Evolutionary conservation across 2,797 vertebrate genomes (phyloP), one percentile per base, ranked within the genome.

Genomic region (Agapornis canus): DNA sequence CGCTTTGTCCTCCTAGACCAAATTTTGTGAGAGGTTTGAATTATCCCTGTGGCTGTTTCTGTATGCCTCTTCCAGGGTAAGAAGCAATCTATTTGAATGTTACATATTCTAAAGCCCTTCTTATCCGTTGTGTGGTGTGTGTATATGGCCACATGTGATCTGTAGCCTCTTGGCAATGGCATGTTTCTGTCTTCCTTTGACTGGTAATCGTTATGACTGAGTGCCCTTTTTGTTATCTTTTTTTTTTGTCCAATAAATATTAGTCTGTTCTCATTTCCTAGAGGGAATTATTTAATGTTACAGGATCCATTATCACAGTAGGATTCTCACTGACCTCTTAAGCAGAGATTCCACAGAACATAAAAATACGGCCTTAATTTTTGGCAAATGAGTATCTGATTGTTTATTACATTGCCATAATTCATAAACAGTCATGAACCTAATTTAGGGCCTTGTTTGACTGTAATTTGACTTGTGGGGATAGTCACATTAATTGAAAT

Each of bases 21-120:
- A 97, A 98, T 77, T 99, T 98, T 0, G 99, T 99, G 80, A 97
- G 99, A 94, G 99, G 99, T 42, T 98, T 98, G 72, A 99, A 99
- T 97, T 98, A 99, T 77, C 97, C 99, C 1, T 99, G 99, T 82
- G 99, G 99, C 40, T 99, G 99, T 94, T 98, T 99, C 92, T 99
- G 99, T 84, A 97, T 98, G 64, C 99, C 99, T 52, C 88, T 99
- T 88, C 97, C 98, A 56, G 99, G 99, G 99, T 99, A 98, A 98
- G 99, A 59, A 72, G 12, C 2, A 1, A 32, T 65, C 21, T 89
- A 2, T 51, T 82, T 51, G 27, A 83, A 17, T 2, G 3, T 52
- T 69, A 25, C 0, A 2, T 59, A 20, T 76, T 68, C 22, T 59
- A 25, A 92, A 89, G n/a, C 23, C 5, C 7, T 63, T 37, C 6